Conservation (phyloP, 2,797 vertebrate species). For the Sebastes ruberrimus region DNA sequence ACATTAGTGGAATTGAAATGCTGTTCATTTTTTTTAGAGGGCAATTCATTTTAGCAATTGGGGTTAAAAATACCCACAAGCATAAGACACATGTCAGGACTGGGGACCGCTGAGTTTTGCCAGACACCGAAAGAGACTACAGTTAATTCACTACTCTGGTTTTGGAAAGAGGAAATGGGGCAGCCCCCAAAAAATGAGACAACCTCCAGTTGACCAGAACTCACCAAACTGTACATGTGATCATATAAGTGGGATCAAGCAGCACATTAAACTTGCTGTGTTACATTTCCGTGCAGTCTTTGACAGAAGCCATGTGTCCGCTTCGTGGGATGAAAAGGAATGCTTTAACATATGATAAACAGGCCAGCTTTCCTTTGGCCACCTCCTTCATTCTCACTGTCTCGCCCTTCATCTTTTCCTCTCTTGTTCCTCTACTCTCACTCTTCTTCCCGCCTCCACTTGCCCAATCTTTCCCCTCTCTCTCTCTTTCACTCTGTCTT, state of each 20-base stretch:
- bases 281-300: conserved; percentile 43
- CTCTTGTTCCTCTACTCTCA: conserved; percentile 24
- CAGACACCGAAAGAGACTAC: conserved; percentile 31
- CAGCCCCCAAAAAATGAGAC: conserved; percentile 23
- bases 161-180: conserved; percentile 42
- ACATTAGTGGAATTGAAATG: conserved; percentile 32
- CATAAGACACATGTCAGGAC: conserved; percentile 37
- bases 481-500: neutral
- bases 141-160: conserved; percentile 24
- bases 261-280: conserved; percentile 45
- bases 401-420: conserved; percentile 18
- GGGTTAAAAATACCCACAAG: conserved; percentile 44
- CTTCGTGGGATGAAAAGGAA: conserved; percentile 34
- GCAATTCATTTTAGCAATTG: conserved; percentile 34
- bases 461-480: conserved; percentile 13
- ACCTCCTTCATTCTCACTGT: conserved; percentile 14
- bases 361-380: conserved; percentile 43
- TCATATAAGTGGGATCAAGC: conserved; percentile 47
- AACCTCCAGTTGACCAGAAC: conserved; percentile 35
- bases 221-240: conserved; percentile 25
- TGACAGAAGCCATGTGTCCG: conserved; percentile 46
- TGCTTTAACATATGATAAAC: conserved; percentile 25
- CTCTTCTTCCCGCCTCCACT: conserved; percentile 15
- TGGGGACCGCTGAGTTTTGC: conserved; percentile 38
- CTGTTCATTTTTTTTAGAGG: conserved; percentile 23